Conservation (phyloP, 2,888 invertebrate genomes). For the Malthinus seriepunctatus region DNA sequence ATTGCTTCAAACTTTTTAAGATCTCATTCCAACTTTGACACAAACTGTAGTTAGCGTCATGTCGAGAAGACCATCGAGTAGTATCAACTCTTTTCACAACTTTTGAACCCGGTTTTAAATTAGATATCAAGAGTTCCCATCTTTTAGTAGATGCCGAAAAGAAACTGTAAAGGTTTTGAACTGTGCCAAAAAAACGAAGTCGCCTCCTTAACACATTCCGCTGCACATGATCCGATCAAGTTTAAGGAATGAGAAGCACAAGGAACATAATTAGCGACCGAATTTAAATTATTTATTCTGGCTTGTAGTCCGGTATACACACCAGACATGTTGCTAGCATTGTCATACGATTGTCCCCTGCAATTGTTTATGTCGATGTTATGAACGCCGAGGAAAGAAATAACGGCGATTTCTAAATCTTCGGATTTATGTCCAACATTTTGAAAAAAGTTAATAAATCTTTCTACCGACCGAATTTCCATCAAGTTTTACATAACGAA, state of each 20-base stretch:
- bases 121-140: conserved; percentile 10
- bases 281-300: not conserved
- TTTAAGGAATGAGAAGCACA: conserved; percentile 31
- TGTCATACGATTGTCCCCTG: conserved; percentile 4
- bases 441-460: conserved; percentile 29
- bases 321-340: conserved; percentile 24
- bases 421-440: conserved; percentile 31
- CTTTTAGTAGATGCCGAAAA: conserved; percentile 11
- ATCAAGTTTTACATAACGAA: conserved; percentile 31
- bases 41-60: not conserved
- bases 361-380: not conserved
- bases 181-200: conserved; percentile 19
- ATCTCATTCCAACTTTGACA: not conserved
- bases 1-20: not conserved
- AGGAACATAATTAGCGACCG: conserved; percentile 4
- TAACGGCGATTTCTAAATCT: conserved; percentile 7
- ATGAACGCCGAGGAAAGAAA: not conserved
- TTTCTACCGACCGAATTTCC: conserved; percentile 20
- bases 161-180: conserved; percentile 24
- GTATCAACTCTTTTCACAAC: too few relatives aligned
- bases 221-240: conserved; percentile 22
- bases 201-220: conserved; percentile 14
- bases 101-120: not conserved
- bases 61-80: not conserved
- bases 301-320: conserved; percentile 18